These are phyloP conservation scores for Nothura maculosa DNA, from an alignment of 2,797 vertebrate species.

Conservation along the genomic window DNA sequence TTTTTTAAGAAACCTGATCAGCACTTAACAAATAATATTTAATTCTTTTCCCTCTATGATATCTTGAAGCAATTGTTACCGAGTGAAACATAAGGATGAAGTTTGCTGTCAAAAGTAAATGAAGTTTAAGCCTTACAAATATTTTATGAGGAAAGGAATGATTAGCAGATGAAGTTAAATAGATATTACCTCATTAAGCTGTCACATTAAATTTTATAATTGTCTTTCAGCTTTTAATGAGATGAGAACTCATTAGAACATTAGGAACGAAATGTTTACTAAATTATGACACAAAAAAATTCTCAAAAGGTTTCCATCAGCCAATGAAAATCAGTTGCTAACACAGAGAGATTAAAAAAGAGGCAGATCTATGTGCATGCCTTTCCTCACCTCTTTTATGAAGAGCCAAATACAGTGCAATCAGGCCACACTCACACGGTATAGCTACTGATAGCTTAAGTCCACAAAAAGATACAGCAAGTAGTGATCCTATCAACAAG, in stretches of 20 bases:
- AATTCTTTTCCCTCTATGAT: not conserved
- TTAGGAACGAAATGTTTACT: not conserved
- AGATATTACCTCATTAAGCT: conserved; percentile 50
- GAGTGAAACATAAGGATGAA: not conserved
- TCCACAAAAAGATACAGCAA: not conserved
- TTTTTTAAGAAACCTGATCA: not conserved
- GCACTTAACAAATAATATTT: not conserved
- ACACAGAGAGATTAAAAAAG: not conserved
- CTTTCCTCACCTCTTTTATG: conserved; percentile 4
- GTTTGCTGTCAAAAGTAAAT: conserved; percentile 12
- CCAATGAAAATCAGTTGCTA: not conserved
- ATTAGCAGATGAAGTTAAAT: conserved; percentile 49
- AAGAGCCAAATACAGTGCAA: conserved; percentile 27
- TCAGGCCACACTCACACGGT: not conserved
- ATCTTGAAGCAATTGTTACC: not conserved
- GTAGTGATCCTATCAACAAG: not conserved
- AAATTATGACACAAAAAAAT: not conserved
- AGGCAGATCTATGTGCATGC: not conserved
- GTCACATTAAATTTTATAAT: conserved; percentile 43
- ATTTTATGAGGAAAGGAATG: conserved; percentile 10
- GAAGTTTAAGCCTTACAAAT: not conserved
- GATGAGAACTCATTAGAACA: not conserved
- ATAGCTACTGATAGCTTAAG: not conserved
- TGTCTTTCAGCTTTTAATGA: conserved; percentile 34
- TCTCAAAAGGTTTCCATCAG: not conserved